Percentiles rank a stretch among this genome's conserved stretches.
Conservation (phyloP, 2,888 invertebrate genomes). For the Lithophane ornitopus region DNA sequence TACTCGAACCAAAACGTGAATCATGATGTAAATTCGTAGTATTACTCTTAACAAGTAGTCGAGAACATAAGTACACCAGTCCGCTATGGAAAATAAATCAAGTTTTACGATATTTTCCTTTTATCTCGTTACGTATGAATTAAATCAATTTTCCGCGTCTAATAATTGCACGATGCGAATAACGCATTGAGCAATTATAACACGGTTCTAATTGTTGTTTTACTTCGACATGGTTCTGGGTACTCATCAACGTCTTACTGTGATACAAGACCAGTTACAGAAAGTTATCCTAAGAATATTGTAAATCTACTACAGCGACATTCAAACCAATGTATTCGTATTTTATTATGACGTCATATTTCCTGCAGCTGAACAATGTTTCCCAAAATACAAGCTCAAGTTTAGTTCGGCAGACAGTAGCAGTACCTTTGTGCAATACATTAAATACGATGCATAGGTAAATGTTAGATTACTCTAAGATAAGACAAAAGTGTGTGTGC, state of each 20-base stretch:
- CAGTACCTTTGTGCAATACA: too few relatives aligned
- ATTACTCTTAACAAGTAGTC: constrained; percentile 9
- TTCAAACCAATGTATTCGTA: too few relatives aligned
- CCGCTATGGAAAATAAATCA: constrained; percentile 45
- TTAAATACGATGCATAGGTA: too few relatives aligned
- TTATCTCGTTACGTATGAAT: constrained; percentile 66
- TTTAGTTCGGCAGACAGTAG: too few relatives aligned
- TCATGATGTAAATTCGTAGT: not conserved
- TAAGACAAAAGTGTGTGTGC: too few relatives aligned
- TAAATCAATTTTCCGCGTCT: constrained; percentile 67
- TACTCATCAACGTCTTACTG: not conserved
- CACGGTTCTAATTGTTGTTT: constrained; percentile 52
- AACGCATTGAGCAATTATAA: constrained; percentile 55
- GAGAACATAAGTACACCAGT: constrained; percentile 11
- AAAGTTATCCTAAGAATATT: too few relatives aligned
- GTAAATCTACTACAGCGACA: too few relatives aligned
- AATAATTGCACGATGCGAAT: not conserved
- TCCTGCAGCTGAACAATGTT: too few relatives aligned
- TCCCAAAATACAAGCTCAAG: too few relatives aligned
- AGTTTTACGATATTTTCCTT: constrained; percentile 53
- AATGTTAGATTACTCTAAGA: too few relatives aligned
- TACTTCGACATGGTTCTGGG: constrained; percentile 22
- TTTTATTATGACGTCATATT: too few relatives aligned
- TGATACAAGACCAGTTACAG: not conserved
- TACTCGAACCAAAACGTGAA: constrained; percentile 3